Evolutionary conservation across 2,888 invertebrate species (phyloP).

Genomic region (Aelia acuminata): DNA sequence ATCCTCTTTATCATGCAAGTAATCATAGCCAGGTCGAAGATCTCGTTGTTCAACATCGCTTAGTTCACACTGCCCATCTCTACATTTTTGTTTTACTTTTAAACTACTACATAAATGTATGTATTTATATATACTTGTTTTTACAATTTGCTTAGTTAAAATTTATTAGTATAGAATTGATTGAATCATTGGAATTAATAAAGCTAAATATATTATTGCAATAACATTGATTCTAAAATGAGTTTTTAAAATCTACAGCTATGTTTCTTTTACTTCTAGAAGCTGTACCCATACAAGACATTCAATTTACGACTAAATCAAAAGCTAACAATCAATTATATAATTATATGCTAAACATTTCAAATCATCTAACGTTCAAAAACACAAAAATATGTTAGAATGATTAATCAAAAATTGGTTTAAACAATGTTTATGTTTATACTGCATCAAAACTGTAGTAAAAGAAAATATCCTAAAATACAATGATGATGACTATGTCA

Average conservation of each 20-base stretch:
- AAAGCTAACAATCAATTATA: background rate
- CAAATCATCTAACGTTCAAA: background rate
- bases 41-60: conserved; percentile 85
- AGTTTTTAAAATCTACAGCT: background rate
- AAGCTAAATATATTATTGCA: conserved; percentile 25
- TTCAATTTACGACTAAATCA: background rate
- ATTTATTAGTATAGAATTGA: background rate
- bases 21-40: conserved; percentile 81
- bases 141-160: background rate
- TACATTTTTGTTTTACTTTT: conserved; percentile 55
- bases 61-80: conserved; percentile 77
- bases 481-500: background rate
- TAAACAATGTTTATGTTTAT: background rate
- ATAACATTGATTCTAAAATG: background rate
- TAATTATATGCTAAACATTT: background rate
- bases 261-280: background rate
- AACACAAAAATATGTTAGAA: background rate
- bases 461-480: background rate
- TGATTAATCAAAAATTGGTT: background rate
- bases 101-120: conserved; percentile 3
- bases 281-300: conserved; percentile 2
- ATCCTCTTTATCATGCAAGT: conserved; percentile 75
- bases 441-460: background rate
- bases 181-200: background rate
- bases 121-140: background rate